Evolutionary conservation across 2,888 invertebrate species (phyloP), one percentile per base, ranked within the genome.

Genomic region (Dynastes hyllus): DNA sequence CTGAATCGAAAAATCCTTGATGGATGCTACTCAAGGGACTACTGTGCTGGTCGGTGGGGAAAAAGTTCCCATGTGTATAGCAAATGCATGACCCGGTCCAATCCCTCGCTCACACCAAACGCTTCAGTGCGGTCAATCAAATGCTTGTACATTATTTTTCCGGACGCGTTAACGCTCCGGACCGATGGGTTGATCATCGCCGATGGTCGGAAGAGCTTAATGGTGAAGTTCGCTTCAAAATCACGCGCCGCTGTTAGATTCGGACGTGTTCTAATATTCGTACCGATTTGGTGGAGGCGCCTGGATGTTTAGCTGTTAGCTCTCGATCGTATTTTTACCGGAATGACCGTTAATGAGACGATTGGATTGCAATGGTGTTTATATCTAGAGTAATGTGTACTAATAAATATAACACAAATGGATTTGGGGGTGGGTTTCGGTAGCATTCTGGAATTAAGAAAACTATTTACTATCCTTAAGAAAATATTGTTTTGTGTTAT

Each of bases 201-300:
- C 45, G 8, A 45, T 45, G 8, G 45, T 8, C 9, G 13, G 55
- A 22, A 16, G n/a, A 16, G n/a, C 55, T 8, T n/a, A 22, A 22
- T 55, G 55, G 55, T 3, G n/a, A 11, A 6, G 55, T 55, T 55
- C 13, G 55, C n/a, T 11, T 45, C 55, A 22, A 55, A 55, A 55
- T 55, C 55, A 55, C 55, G 55, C 55, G 6, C 55, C 55, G 16
- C 55, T 55, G 22, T n/a, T 55, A 55, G 16, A n/a, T 55, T 55
- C 55, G 55, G 55, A 55, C 55, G 55, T 55, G 55, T 8, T 13
- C 22, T 8, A 22, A 55, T 55, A 55, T 22, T 11, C 45, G 45
- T 45, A 11, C 45, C 11, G 45, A 11, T 45, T 45, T 45, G 45
- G 8, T 45, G 45, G 45, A 45, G 9, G 45, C 45, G 45, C 9